These are phyloP conservation scores for Petrocephalus microphthalmus DNA, from an alignment of 2,113 vertebrate species.

Conservation along the genomic window DNA sequence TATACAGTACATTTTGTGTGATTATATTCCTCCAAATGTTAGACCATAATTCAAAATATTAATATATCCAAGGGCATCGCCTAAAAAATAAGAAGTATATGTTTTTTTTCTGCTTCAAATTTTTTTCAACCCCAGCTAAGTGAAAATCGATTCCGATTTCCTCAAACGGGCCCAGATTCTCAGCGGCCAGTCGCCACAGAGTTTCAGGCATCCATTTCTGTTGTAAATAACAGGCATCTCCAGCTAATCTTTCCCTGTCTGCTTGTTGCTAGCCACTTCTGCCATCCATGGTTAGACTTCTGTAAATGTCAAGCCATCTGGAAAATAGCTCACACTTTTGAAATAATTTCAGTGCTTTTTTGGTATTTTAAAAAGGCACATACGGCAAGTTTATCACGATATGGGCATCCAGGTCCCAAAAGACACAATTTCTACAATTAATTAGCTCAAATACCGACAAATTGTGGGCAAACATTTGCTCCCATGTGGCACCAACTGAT, in stretches of 20 bases:
- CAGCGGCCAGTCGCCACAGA: no score
- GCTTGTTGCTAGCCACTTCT: not conserved
- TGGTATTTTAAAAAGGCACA: not conserved
- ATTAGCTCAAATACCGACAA: not conserved
- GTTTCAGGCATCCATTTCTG: not conserved
- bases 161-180: not conserved
- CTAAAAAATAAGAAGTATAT: not conserved
- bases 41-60: not conserved
- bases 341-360: not conserved
- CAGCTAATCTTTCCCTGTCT: not conserved
- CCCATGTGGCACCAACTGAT: not conserved
- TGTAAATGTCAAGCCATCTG: not conserved
- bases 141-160: not conserved
- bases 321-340: not conserved
- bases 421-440: not conserved
- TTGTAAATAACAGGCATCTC: not conserved
- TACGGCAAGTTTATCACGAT: not conserved
- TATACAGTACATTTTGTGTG: not conserved
- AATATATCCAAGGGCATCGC: not conserved
- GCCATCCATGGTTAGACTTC: not conserved
- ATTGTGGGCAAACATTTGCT: not conserved
- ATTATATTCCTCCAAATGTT: not conserved
- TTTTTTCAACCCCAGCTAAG: not conserved
- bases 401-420: not conserved
- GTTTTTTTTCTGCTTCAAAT: not conserved